A percentile compares a stretch with the other conserved stretches of the same genome.
Evolutionary conservation across 37 sponge, comb jelly and placozoan genomes (phyloP).

Genomic region (Hexactinellida sp.): DNA sequence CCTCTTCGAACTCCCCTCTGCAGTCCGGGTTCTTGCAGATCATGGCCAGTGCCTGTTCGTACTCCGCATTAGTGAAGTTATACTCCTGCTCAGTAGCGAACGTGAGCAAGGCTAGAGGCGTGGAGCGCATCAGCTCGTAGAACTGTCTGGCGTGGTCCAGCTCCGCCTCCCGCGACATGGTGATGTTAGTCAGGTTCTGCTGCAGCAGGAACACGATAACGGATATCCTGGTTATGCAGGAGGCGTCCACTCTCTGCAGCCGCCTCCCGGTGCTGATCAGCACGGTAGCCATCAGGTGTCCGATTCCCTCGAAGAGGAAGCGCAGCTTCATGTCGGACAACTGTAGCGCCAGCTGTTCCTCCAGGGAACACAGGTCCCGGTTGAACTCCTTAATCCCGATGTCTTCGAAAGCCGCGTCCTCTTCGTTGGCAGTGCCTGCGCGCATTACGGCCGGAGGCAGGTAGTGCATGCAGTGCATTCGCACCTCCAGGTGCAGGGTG

Average conservation of each 20-base stretch:
- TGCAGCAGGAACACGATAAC: conserved; percentile 41
- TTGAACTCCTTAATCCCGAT: conserved; percentile 36
- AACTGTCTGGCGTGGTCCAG: conserved; percentile 71
- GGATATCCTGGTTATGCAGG: conserved; percentile 83
- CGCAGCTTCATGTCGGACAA: conserved; percentile 39
- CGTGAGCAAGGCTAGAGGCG: background rate
- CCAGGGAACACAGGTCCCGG: conserved; percentile 39
- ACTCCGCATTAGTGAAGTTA: conserved; percentile 8
- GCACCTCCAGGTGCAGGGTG: conserved; percentile 72
- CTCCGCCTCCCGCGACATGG: conserved; percentile 68
- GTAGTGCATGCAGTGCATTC: conserved; percentile 69
- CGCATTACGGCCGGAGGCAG: conserved; percentile 42
- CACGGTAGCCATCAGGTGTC: conserved; percentile 64
- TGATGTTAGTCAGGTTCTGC: conserved; percentile 80
- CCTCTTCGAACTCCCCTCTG: background rate
- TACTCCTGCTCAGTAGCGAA: conserved; percentile 6
- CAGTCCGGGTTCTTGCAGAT: background rate
- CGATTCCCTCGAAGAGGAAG: conserved; percentile 85
- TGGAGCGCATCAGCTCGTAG: conserved; percentile 62
- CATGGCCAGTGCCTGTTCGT: conserved; percentile 2
- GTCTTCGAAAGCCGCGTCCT: conserved; percentile 18
- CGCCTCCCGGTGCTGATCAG: conserved; percentile 44
- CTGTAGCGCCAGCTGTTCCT: conserved; percentile 27
- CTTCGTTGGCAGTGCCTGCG: conserved; percentile 26
- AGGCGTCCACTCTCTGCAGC: conserved; percentile 44